These are phyloP conservation scores for Thamnophis elegans DNA, from an alignment of 2,797 vertebrate species.

Conservation along the genomic window DNA sequence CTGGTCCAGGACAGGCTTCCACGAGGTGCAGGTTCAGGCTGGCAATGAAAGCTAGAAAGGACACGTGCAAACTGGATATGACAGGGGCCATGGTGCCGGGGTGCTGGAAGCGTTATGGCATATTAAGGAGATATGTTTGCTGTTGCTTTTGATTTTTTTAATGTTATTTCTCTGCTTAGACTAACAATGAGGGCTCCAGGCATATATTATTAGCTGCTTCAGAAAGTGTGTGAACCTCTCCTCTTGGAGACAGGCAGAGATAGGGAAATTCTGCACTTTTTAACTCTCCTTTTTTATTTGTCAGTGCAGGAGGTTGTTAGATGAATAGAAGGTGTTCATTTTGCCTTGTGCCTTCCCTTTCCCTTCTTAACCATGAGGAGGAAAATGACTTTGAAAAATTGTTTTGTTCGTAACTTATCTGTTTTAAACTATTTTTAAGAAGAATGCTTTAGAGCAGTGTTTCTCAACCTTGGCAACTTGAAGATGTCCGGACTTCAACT, in stretches of 20 bases:
- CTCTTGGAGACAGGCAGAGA: not conserved
- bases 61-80: constrained; percentile 30
- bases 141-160: constrained; percentile 19
- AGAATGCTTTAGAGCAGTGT: not conserved
- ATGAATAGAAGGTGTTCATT: not conserved
- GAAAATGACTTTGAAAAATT: not conserved
- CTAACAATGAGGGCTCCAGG: constrained; percentile 12
- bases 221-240: constrained; percentile 1
- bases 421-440: not conserved
- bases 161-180: constrained; percentile 1
- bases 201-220: constrained; percentile 7
- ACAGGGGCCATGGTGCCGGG: not conserved
- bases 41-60: constrained; percentile 21
- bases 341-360: not conserved
- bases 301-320: not conserved
- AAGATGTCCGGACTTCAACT: too few species aligned
- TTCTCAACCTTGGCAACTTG: too few species aligned
- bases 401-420: not conserved
- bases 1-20: not conserved
- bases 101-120: constrained; percentile 31
- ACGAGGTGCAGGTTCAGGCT: constrained; percentile 17
- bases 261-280: not conserved
- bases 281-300: not conserved
- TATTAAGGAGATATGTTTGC: constrained; percentile 23
- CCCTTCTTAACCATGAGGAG: not conserved